These are phyloP conservation scores for Pseudanteris insignis DNA, from an alignment of 2,888 invertebrate species.

Conservation along the genomic window DNA sequence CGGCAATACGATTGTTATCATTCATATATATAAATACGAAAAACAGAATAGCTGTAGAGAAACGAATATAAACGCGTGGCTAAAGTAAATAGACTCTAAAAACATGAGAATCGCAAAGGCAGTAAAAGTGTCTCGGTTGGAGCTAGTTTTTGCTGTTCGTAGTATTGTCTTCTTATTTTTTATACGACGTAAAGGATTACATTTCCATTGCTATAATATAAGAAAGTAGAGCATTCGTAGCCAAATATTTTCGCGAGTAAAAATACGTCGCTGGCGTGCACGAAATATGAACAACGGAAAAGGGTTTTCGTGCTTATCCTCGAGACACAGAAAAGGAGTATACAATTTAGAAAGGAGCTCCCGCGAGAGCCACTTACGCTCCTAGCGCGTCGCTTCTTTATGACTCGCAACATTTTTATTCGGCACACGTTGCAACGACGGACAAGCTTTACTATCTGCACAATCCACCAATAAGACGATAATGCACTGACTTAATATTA, in stretches of 20 bases:
- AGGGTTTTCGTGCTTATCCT: slow-evolving; percentile 33
- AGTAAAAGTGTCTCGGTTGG: too few relatives aligned
- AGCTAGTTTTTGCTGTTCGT: too few relatives aligned
- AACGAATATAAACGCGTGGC: too few relatives aligned
- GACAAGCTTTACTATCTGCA: slow-evolving; percentile 38
- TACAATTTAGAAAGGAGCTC: slow-evolving; percentile 45
- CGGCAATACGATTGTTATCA: too few relatives aligned
- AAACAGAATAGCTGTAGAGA: too few relatives aligned
- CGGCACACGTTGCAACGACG: slow-evolving; percentile 43
- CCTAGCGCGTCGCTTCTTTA: slow-evolving; percentile 44
- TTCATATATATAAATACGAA: too few relatives aligned
- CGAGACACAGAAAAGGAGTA: slow-evolving; percentile 43
- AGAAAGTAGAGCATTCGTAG: not conserved
- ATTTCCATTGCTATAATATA: slow-evolving; percentile 11
- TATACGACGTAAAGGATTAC: slow-evolving; percentile 4
- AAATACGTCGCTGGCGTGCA: slow-evolving; percentile 33
- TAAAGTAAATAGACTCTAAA: too few relatives aligned
- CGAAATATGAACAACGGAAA: slow-evolving; percentile 31
- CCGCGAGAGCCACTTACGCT: slow-evolving; percentile 46
- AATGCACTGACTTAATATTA: slow-evolving; percentile 37
- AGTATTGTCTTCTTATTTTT: slow-evolving; percentile 3
- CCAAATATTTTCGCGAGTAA: slow-evolving; percentile 27
- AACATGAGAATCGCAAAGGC: too few relatives aligned
- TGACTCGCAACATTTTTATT: slow-evolving; percentile 46
- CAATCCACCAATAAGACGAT: slow-evolving; percentile 28